Conservation (phyloP, 2,888 invertebrate species). For the Mimas tiliae region DNA sequence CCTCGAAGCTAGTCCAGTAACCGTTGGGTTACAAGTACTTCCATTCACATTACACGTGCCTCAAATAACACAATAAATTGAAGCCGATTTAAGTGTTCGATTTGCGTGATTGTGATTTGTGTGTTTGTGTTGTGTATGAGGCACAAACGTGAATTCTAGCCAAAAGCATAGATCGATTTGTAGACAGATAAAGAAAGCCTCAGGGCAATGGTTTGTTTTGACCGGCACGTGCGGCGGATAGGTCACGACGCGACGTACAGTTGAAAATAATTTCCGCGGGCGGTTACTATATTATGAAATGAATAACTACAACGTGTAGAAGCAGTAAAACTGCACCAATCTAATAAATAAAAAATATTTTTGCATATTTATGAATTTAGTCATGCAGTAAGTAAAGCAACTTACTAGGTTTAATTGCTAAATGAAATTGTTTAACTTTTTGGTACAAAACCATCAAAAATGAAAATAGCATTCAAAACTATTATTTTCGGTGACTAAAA, state of each 20-base stretch:
- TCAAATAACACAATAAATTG: neutral
- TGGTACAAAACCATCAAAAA: too few species aligned
- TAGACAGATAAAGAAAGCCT: conserved; percentile 36
- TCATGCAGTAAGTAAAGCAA: too few species aligned
- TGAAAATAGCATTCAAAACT: too few species aligned
- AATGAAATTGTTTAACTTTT: too few species aligned
- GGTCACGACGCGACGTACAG: conserved; percentile 64
- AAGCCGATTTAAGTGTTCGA: conserved; percentile 7
- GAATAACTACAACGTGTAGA: neutral
- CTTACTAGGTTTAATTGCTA: too few species aligned
- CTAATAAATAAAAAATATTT: neutral
- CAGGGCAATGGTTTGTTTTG: conserved; percentile 56
- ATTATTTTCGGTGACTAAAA: too few species aligned
- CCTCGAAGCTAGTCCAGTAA: conserved; percentile 44
- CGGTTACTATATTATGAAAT: conserved; percentile 6
- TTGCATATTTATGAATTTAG: too few species aligned
- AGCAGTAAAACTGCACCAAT: neutral
- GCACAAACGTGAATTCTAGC: conserved; percentile 28
- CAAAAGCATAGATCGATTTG: conserved; percentile 38
- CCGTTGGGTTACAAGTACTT: neutral
- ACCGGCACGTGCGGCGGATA: conserved; percentile 55
- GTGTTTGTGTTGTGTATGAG: too few species aligned
- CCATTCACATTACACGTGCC: neutral
- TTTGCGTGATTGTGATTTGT: too few species aligned
- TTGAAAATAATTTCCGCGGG: conserved; percentile 44